Evolutionary conservation across 2,113 vertebrate species (phyloP), one percentile per base, ranked within the genome.

Genomic region (Colinus virginianus): DNA sequence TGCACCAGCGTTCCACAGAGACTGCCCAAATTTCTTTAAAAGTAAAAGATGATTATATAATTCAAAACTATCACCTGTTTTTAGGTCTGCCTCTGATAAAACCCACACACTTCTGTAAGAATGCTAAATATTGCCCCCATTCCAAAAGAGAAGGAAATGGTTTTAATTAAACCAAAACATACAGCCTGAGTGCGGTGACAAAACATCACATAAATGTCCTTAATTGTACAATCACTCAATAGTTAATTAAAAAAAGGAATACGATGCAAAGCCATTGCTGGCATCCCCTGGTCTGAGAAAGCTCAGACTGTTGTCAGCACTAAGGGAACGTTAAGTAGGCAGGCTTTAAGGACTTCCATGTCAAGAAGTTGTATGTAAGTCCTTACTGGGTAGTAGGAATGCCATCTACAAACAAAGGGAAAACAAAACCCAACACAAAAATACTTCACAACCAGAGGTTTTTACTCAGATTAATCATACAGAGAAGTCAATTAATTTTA

Each of bases 111-210:
- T 93, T 81, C 77, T 46, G 67, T 46, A 67, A 56, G 53, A 90
- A 71, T 43, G 25, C 20, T 75, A 59, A 81, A 30, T 3, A 26
- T 30, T 40, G 2, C 5, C 23, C 6, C 28, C 16, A 3, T 30
- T 13, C 19, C 5, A 72, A 93, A 49, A 34, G 14, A 74, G 3
- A 78, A 86, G 42, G 36, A 48, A 76, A 76, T 86, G 10, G 20
- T 86, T 86, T 53, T 90, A 56, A 76, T 84, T 87, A 59, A 88
- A 90, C 81, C 48, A 75, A 93, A 90, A 78, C 1, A 8, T 32
- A 26, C 36, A 90, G 68, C 67, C 2, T 25, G 10, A 67, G 26
- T 46, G 18, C 4, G 25, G 53, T 17, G 42, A 89, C 11, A 83
- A 85, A 85, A 88, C 13, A 40, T 38, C 61, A 46, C 25, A 78